Evolutionary conservation across 2,797 vertebrate species (phyloP).

Genomic region (Sebastes taczanowskii): DNA sequence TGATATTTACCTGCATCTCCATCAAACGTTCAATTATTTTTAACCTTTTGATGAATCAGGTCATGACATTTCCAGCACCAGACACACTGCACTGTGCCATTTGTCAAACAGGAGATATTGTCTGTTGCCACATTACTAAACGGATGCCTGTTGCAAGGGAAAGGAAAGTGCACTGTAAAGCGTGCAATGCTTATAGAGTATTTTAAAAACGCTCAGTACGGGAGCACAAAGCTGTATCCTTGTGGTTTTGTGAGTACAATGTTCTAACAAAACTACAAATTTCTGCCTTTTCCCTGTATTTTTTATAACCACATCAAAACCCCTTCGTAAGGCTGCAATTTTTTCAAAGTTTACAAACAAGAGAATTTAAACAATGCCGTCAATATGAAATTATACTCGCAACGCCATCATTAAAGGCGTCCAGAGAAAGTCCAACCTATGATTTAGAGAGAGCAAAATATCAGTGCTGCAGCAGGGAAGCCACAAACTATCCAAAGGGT

Average conservation of each 20-base stretch:
- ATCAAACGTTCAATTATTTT: slow-evolving; percentile 31
- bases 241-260: background rate
- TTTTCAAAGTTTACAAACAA: slow-evolving; percentile 63
- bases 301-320: slow-evolving; percentile 45
- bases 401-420: slow-evolving; percentile 61
- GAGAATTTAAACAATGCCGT: slow-evolving; percentile 58
- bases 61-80: slow-evolving; percentile 8
- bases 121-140: background rate
- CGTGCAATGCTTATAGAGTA: background rate
- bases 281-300: slow-evolving; percentile 27
- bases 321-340: slow-evolving; percentile 22
- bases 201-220: background rate
- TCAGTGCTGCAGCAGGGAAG: slow-evolving; percentile 56
- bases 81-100: background rate
- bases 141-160: background rate
- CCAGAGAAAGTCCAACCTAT: slow-evolving; percentile 59
- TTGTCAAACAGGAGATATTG: background rate
- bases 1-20: slow-evolving; percentile 25
- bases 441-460: slow-evolving; percentile 63
- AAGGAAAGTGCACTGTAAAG: background rate
- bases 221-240: background rate
- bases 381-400: slow-evolving; percentile 61
- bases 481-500: slow-evolving; percentile 65
- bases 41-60: slow-evolving; percentile 28
- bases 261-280: slow-evolving; percentile 15